Base-by-base conservation (phyloP, 2,888 invertebrate species). In the Osedax fenrisi region DNA sequence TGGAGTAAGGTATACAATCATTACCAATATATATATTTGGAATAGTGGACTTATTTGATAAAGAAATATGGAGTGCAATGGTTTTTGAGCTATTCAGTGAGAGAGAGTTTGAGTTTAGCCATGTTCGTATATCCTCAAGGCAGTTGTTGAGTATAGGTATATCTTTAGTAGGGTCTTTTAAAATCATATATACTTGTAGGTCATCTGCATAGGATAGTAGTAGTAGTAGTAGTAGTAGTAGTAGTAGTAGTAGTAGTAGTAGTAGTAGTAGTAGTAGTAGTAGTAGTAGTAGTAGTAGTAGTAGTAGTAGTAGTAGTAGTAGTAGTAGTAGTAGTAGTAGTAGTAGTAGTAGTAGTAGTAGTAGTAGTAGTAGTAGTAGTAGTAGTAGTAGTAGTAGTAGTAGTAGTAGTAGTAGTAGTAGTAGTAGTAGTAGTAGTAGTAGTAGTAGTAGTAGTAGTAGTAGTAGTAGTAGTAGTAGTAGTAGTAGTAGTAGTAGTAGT, bases 191-290 rank as follows among this genome's bases (percentile, higher is more conserved):
- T n/a, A n/a, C n/a, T n/a, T n/a, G n/a, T n/a, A n/a, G n/a, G n/a
- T n/a, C n/a, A n/a, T n/a, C n/a, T n/a, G n/a, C n/a, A n/a, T n/a
- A 22, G n/a, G 22, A 22, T 61, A 61, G 61, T 66, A 66, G 67
- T 3, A 66, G 67, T 66, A 66, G 67, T 66, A 66, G 67, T 66
- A 66, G 67, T 66, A 66, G 67, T 66, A 66, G 67, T 66, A 66
- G 67, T 66, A 66, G 67, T 66, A 66, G 67, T 66, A 66, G 67
- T 66, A 66, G 67, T 66, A 66, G 67, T 66, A 66, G 67, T 66
- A 66, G 67, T 66, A 66, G 67, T 66, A 66, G 67, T 66, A 66
- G 67, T 66, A 66, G 67, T 66, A 66, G 67, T 66, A 66, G 67
- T 66, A 66, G 67, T 66, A 66, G 67, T 66, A 66, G 67, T 66